These are phyloP conservation scores for Lucilia sericata DNA, from an alignment of 1,140 invertebrate genomes.

Conservation along the genomic window DNA sequence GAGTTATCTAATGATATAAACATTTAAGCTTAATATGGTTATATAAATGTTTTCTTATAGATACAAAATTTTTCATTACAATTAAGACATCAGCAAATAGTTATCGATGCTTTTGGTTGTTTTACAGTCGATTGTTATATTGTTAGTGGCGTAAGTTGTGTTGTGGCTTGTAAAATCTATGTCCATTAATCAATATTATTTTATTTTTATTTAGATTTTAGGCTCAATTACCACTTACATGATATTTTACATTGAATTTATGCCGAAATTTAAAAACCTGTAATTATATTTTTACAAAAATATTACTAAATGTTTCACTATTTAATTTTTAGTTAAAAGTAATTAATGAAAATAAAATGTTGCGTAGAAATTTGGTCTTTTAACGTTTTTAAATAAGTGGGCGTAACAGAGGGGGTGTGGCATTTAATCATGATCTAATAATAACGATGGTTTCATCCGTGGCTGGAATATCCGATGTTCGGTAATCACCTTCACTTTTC, in stretches of 20 bases:
- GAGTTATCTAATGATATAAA: not conserved
- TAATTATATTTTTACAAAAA: not conserved
- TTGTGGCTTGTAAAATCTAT: not conserved
- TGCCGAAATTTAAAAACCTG: constrained; percentile 48
- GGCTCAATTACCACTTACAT: constrained; percentile 50
- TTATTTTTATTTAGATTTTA: constrained; percentile 41
- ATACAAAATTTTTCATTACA: constrained; percentile 46
- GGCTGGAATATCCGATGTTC: too few relatives aligned
- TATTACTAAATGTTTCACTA: too few relatives aligned
- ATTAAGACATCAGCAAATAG: constrained; percentile 46
- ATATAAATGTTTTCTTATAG: not conserved
- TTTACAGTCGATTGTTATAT: constrained; percentile 45
- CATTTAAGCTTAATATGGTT: too few relatives aligned
- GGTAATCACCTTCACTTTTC: too few relatives aligned
- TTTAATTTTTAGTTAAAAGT: too few relatives aligned
- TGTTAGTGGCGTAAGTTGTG: constrained; percentile 42
- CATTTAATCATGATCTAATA: too few relatives aligned
- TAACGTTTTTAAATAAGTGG: too few relatives aligned
- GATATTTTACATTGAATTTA: constrained; percentile 49
- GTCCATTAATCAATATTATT: not conserved
- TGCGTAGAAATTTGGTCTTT: too few relatives aligned
- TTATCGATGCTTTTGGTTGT: constrained; percentile 45
- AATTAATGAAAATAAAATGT: too few relatives aligned
- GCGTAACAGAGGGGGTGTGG: too few relatives aligned
- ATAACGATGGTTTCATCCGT: too few relatives aligned